Base-by-base conservation (phyloP, 2,797 vertebrate species). In the Champsocephalus esox region DNA sequence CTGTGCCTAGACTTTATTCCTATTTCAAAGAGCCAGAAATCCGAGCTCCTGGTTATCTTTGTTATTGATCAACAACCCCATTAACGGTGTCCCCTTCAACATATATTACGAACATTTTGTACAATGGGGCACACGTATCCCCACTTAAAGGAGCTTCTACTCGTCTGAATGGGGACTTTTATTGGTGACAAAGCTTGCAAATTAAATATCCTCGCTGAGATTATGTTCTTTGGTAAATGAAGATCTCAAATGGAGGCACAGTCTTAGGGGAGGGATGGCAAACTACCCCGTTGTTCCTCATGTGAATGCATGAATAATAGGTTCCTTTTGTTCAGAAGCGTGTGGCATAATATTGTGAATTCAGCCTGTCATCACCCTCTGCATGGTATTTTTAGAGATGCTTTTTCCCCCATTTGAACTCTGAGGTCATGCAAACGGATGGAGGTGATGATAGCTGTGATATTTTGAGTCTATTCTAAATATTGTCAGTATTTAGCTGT, bases 61-160 rank as follows among this genome's bases (percentile, higher is more conserved):
- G 51, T 7, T 80, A 82, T 75, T 77, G 80, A 85, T 90, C 76
- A 70, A 71, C 64, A 73, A 12, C 59, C 66, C 60, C 56, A 76
- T 86, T 86, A 78, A 65, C 6, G 4, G 13, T 5, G 10, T 74
- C 34, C 56, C 65, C 34, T 71, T 70, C 41, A 80, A 56, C 55
- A 70, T 75, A 75, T 67, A 61, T 86, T 69, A 58, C 5, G 8
- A 66, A 71, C 67, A 83, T 84, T 70, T 66, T 54, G 59, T 62
- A 46, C 75, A 71, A 62, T 24, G 49, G 77, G 59, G 70, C n/a
- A 6, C 58, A 41, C 62, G 67, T 60, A 70, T 64, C 0, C 1
- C 66, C 14, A 34, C 59, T 77, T 21, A 60, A 54, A 75, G 59
- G 45, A 70, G 44, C 68, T 73, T 80, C 46, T 41, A 61, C 61